phyloP scores from a whole-genome alignment of 2,113 vertebrate species.

The Saimiri boliviensis region DNA sequence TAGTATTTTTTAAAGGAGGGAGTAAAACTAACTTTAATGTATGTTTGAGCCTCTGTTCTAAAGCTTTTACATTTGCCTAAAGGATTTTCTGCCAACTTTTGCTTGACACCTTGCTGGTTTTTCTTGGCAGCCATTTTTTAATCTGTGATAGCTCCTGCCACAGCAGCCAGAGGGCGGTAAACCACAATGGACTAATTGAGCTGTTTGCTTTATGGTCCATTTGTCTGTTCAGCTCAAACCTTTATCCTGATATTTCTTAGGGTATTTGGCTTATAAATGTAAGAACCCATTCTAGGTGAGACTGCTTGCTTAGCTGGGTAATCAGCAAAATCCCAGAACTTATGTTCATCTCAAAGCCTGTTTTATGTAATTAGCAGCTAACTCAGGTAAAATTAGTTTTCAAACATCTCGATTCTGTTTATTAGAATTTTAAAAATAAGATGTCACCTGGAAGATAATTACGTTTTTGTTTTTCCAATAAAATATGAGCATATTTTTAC shows the following conservation, averaged over 20 bases:
- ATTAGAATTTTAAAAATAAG: slow-evolving; percentile 77
- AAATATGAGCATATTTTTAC: not conserved
- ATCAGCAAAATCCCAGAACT: slow-evolving; percentile 66
- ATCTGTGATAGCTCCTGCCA: slow-evolving; percentile 22
- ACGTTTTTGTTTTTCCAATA: slow-evolving; percentile 66
- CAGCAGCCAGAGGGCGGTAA: slow-evolving; percentile 62
- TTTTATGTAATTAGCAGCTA: slow-evolving; percentile 68
- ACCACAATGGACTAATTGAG: slow-evolving; percentile 16
- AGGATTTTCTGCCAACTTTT: slow-evolving; percentile 36
- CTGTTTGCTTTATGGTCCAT: not conserved
- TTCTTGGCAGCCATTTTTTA: slow-evolving; percentile 5
- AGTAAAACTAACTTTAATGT: not conserved
- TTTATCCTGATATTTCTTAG: not conserved
- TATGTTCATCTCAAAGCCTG: not conserved
- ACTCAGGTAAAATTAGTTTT: slow-evolving; percentile 73
- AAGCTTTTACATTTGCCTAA: not conserved
- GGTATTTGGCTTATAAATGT: slow-evolving; percentile 4
- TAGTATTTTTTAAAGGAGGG: slow-evolving; percentile 23
- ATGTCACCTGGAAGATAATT: slow-evolving; percentile 74
- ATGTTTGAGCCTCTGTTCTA: slow-evolving; percentile 7
- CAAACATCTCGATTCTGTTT: slow-evolving; percentile 5
- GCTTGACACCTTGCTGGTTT: not conserved
- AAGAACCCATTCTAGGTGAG: not conserved
- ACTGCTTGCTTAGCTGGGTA: slow-evolving; percentile 53
- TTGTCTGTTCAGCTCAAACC: not conserved